phyloP scores from a whole-genome alignment of 1,140 invertebrate species.

The Ceratoteleas bidentatus region DNA sequence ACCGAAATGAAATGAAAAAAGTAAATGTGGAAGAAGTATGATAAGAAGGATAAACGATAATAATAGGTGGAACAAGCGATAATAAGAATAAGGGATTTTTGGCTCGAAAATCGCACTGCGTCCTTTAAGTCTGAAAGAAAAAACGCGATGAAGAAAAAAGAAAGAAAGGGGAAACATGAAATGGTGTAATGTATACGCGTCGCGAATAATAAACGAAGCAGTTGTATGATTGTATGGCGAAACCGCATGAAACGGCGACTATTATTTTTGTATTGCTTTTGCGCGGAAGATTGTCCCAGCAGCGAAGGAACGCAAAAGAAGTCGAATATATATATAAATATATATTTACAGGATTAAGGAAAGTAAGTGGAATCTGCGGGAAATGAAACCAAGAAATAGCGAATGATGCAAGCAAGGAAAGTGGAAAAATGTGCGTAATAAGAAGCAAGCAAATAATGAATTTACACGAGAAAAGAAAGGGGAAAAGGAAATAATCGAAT shows the following conservation, averaged over 20 bases:
- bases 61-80: conserved; percentile 11
- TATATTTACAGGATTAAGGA: conserved; percentile 64
- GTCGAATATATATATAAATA: conserved; percentile 64
- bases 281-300: conserved; percentile 55
- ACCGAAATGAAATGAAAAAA: conserved; percentile 1
- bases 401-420: no score
- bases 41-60: conserved; percentile 10
- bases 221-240: conserved; percentile 44
- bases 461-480: conserved; percentile 3
- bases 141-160: conserved; percentile 15
- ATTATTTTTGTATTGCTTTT: conserved; percentile 68
- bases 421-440: conserved; percentile 7
- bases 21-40: conserved; percentile 11
- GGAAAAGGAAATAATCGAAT: conserved; percentile 13
- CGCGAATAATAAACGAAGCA: conserved; percentile 8
- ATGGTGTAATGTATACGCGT: conserved; percentile 26
- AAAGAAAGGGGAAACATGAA: conserved; percentile 5
- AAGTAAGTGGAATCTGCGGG: conserved; percentile 55
- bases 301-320: conserved; percentile 38
- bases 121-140: conserved; percentile 12
- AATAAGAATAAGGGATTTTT: conserved; percentile 3
- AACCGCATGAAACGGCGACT: conserved; percentile 50
- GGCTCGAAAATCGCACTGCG: conserved; percentile 27
- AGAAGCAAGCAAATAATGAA: conserved; percentile 23
- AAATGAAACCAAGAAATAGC: conserved; percentile 6